Evolutionary conservation across 2,797 vertebrate species (phyloP).

Genomic region (Danio tinwini): DNA sequence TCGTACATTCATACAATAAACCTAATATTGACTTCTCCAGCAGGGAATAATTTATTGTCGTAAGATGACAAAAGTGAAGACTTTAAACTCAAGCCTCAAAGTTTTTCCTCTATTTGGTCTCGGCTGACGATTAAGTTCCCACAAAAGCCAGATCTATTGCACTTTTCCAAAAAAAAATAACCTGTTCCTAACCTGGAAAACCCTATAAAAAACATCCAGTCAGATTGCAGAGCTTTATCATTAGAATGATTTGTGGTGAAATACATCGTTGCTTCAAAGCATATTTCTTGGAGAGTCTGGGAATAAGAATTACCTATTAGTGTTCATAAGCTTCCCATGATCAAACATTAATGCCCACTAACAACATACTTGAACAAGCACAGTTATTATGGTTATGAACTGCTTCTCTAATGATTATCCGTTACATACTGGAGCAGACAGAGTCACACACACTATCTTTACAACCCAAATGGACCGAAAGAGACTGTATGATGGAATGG

Average conservation of each 20-base stretch:
- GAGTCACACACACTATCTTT: constrained; percentile 32
- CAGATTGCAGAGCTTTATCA: constrained; percentile 8
- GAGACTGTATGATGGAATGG: constrained; percentile 51
- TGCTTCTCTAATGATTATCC: constrained; percentile 29
- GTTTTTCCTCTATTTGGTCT: constrained; percentile 41
- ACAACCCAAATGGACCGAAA: constrained; percentile 31
- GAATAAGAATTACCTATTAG: constrained; percentile 18
- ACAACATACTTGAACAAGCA: constrained; percentile 30
- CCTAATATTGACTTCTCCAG: neutral
- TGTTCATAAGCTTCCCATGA: constrained; percentile 31
- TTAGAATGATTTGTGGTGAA: constrained; percentile 3
- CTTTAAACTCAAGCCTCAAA: constrained; percentile 6
- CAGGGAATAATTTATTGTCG: neutral
- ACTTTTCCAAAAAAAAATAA: neutral
- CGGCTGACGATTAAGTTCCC: constrained; percentile 20
- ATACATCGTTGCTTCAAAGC: constrained; percentile 2
- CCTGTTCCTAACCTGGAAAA: constrained; percentile 8
- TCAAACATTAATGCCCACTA: constrained; percentile 42
- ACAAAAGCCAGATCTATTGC: constrained; percentile 40
- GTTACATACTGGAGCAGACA: constrained; percentile 30
- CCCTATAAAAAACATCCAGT: constrained; percentile 18
- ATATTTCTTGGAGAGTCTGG: constrained; percentile 27
- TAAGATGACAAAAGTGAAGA: constrained; percentile 3
- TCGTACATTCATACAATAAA: constrained; percentile 13
- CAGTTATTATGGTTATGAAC: constrained; percentile 28